These are phyloP conservation scores for Melikaiella ostensackeni DNA, from an alignment of 2,888 invertebrate species.

Conservation along the genomic window DNA sequence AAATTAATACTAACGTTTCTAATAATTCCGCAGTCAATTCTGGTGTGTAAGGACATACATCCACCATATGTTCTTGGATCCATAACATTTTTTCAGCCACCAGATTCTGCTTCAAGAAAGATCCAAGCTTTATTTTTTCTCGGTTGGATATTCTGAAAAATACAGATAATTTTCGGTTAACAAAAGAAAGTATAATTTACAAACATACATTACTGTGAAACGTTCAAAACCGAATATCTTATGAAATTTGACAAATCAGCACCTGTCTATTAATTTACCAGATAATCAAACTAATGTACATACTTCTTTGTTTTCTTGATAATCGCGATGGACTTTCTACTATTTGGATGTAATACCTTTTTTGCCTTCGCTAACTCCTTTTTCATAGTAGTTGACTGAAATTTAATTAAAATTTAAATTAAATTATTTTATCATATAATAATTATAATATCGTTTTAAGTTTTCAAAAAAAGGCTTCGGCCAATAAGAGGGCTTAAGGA, in stretches of 20 bases:
- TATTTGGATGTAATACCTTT: conserved; percentile 85
- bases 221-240: no score
- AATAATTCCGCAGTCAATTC: conserved; percentile 81
- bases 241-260: no score
- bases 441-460: no score
- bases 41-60: conserved; percentile 80
- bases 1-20: conserved; percentile 77
- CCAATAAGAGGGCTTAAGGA: no score
- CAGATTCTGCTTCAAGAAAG: conserved; percentile 85
- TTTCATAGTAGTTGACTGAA: conserved; percentile 52
- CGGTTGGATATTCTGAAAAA: conserved; percentile 79
- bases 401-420: conserved; percentile 14
- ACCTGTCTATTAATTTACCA: no score
- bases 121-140: conserved; percentile 82
- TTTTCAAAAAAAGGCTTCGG: no score
- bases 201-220: no score
- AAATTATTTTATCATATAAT: no score
- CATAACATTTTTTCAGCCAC: conserved; percentile 88
- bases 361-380: conserved; percentile 62
- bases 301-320: conserved; percentile 85
- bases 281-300: conserved; percentile 44
- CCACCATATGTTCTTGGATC: conserved; percentile 84
- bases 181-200: no score
- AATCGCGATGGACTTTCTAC: conserved; percentile 87
- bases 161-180: not conserved